A percentile compares a stretch with the other conserved stretches of the same genome.
phyloP scores from a whole-genome alignment of 2,797 vertebrate species.

The Cossypha caffra region DNA sequence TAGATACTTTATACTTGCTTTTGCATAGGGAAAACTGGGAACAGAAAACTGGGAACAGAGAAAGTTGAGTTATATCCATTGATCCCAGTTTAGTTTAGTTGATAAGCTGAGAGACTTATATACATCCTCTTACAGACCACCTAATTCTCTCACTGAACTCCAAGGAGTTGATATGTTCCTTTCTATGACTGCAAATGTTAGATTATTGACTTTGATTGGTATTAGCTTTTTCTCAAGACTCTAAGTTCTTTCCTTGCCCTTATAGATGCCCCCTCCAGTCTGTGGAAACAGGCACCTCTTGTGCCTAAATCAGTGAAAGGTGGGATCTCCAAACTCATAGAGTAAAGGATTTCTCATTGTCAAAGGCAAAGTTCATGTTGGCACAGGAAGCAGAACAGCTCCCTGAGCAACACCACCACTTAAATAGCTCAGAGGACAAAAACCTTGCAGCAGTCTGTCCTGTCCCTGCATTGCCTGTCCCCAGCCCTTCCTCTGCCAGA shows the following conservation, averaged over 20 bases:
- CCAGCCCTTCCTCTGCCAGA: not conserved
- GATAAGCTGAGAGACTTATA: accelerated
- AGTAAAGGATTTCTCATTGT: not conserved
- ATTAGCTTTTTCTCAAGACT: not conserved
- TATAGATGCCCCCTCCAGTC: not conserved
- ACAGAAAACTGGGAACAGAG: not conserved
- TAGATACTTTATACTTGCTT: not conserved
- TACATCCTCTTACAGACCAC: not conserved
- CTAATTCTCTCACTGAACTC: not conserved
- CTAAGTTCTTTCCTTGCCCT: not conserved
- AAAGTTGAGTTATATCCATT: not conserved
- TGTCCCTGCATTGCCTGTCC: not conserved
- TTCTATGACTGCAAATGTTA: not conserved
- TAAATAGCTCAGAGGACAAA: not conserved
- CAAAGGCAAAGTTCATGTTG: not conserved
- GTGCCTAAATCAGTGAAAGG: not conserved
- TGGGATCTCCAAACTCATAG: not conserved
- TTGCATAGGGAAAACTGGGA: not conserved
- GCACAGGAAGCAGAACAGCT: not conserved
- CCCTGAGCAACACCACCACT: not conserved
- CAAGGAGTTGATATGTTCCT: not conserved
- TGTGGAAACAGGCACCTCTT: not conserved
- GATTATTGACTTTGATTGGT: not conserved
- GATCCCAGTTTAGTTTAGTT: not conserved
- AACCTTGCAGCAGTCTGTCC: not conserved